Evolutionary conservation across 2,888 invertebrate genomes (phyloP), one percentile per base, ranked within the genome.

Genomic region (Drosophila setosimentum): DNA sequence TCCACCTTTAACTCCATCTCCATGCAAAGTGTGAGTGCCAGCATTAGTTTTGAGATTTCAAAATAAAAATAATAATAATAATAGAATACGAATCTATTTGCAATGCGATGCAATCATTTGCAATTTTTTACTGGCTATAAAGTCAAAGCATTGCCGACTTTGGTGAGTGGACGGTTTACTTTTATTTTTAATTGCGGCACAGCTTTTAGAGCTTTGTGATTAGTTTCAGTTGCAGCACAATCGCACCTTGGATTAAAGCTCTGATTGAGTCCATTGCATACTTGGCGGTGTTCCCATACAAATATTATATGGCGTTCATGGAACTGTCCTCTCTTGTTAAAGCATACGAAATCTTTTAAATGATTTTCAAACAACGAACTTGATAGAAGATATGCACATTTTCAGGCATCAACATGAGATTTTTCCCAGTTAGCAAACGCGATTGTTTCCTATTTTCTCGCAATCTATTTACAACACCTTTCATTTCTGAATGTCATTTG

Each of bases 111-210:
- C 6, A 24, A 21, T n/a, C 24, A 40, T 24, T 21, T 40, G 18
- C 32, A 54, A 63, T 82, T 83, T 68, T 68, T 32, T 70, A 87
- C 86, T 73, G 77, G 86, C 73, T 85, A n/a, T 50, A 49, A 68
- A 80, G 32, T 73, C 83, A 83, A 73, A 64, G 88, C 77, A 76
- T 71, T 6, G 68, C 35, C 51, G 21, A 13, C 27, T n/a, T 40
- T 50, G 57, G 54, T 66, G 24, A 58, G 51, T 57, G 35, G 60
- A 60, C 73, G 50, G 80, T 67, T 82, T 68, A 87, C 82, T 87
- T 87, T 82, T 83, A 70, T 84, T 82, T 87, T 76, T 35, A 42
- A 37, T 62, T 55, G 40, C n/a, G 4, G 3, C 21, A 11, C 11
- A 33, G 7, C 37, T 18, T 48, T 40, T 1, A 18, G 13, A 51